Evolutionary conservation across 2,888 invertebrate genomes (phyloP).

Genomic region (Macrosoma leucophasiata): DNA sequence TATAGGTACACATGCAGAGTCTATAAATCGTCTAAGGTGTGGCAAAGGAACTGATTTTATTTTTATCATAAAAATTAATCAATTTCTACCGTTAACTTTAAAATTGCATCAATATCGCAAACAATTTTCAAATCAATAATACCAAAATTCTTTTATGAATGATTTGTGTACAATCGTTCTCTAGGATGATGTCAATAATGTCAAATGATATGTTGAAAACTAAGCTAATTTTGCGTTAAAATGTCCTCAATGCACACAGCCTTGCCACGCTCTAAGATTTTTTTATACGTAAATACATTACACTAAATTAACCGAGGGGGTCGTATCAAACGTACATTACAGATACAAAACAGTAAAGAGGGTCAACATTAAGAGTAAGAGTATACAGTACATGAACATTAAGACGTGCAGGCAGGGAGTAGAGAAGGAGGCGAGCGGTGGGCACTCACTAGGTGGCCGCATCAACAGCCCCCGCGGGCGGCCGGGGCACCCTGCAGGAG

Average conservation of each 20-base stretch:
- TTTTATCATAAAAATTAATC: slow-evolving; percentile 52
- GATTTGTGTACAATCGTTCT: slow-evolving; percentile 53
- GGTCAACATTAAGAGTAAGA: slow-evolving; percentile 65
- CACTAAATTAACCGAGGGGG: slow-evolving; percentile 72
- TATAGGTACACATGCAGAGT: slow-evolving; percentile 60
- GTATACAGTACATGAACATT: slow-evolving; percentile 61
- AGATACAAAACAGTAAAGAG: slow-evolving; percentile 69
- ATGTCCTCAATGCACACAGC: slow-evolving; percentile 81
- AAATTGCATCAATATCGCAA: slow-evolving; percentile 52
- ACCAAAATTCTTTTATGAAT: slow-evolving; percentile 53
- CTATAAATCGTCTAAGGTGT: slow-evolving; percentile 74
- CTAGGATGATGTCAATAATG: slow-evolving; percentile 66
- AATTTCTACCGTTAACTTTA: slow-evolving; percentile 53
- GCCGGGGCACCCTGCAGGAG: slow-evolving; percentile 35
- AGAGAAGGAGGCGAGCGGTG: slow-evolving; percentile 44
- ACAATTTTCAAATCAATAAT: slow-evolving; percentile 53
- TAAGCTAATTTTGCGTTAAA: slow-evolving; percentile 72
- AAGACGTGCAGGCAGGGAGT: slow-evolving; percentile 68
- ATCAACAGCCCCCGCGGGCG: slow-evolving; percentile 32
- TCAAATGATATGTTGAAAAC: slow-evolving; percentile 65
- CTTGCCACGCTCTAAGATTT: slow-evolving; percentile 81
- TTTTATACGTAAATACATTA: slow-evolving; percentile 67
- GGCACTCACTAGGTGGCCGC: slow-evolving; percentile 42
- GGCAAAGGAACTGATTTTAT: slow-evolving; percentile 73
- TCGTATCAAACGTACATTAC: slow-evolving; percentile 69